Percentiles rank a stretch among this genome's conserved stretches.
Conservation (phyloP, 35 echinoderm and acorn worm genomes). For the Ophiothrix spiculata region DNA sequence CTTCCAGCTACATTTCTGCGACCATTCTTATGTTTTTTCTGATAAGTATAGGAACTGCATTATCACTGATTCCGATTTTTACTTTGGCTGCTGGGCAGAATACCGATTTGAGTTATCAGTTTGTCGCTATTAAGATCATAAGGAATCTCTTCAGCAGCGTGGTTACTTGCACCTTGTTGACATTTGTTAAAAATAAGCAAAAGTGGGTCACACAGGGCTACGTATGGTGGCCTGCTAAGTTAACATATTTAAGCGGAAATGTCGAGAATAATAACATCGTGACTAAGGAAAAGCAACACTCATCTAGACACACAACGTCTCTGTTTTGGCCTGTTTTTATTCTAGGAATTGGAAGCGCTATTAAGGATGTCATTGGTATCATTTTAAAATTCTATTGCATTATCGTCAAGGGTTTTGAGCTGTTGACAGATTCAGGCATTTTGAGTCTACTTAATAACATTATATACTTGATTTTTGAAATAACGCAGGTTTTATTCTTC, state of each 20-base stretch:
- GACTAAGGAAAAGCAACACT: neutral
- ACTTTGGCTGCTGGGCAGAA: neutral
- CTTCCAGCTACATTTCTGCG: neutral
- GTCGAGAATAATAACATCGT: neutral
- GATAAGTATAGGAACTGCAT: neutral
- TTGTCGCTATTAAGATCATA: neutral
- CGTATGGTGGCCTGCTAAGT: neutral
- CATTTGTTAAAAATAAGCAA: neutral
- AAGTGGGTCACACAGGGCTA: neutral
- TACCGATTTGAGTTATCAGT: neutral
- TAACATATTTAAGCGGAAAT: neutral
- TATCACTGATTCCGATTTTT: neutral
- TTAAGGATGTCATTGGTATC: neutral
- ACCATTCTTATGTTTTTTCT: neutral
- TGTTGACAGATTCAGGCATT: neutral
- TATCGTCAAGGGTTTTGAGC: neutral
- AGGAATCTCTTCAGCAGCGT: neutral
- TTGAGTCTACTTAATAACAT: neutral
- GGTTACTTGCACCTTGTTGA: neutral
- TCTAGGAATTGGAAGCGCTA: neutral
- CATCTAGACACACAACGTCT: neutral
- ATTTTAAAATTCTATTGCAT: neutral
- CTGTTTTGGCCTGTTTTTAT: neutral
- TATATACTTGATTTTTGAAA: neutral
- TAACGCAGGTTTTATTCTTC: neutral